Conservation (phyloP, 2,113 vertebrate species). For the Petrocephalus zakoni region DNA sequence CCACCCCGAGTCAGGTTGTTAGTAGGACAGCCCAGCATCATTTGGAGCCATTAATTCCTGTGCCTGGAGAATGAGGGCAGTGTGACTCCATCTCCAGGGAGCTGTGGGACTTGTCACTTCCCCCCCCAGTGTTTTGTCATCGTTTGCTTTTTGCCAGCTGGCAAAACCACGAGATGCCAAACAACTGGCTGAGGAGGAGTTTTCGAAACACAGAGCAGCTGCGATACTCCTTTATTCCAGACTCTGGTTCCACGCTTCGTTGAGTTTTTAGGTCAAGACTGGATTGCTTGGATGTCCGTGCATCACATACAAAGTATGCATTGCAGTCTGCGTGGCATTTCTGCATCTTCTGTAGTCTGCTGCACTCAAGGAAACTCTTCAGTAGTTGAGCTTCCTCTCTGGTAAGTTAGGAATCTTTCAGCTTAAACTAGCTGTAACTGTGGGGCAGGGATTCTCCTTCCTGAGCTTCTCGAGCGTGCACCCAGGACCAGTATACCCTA, state of each 20-base stretch:
- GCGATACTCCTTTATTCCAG: not conserved
- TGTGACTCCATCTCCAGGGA: not conserved
- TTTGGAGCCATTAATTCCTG: not conserved
- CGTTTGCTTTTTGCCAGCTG: not conserved
- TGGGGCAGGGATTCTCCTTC: not conserved
- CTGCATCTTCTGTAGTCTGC: not conserved
- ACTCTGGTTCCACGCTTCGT: not conserved
- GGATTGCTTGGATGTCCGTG: not conserved
- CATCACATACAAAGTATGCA: not conserved
- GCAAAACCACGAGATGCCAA: not conserved
- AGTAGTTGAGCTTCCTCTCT: not conserved
- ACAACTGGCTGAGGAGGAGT: not conserved
- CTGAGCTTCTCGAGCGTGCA: not conserved
- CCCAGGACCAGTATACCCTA: too few relatives aligned
- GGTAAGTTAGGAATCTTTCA: not conserved
- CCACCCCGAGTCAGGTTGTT: not conserved
- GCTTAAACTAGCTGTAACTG: not conserved
- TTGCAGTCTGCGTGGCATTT: not conserved
- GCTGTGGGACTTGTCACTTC: not conserved
- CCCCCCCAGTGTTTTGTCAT: not conserved
- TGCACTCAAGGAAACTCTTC: not conserved
- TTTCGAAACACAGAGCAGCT: not conserved
- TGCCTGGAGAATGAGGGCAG: not conserved
- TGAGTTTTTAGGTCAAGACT: constrained; percentile 1
- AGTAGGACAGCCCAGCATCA: not conserved